Percentiles rank a stretch among this genome's conserved stretches.
These are phyloP conservation scores for Unio pictorum DNA, from an alignment of 2,888 invertebrate species.

Conservation along the genomic window DNA sequence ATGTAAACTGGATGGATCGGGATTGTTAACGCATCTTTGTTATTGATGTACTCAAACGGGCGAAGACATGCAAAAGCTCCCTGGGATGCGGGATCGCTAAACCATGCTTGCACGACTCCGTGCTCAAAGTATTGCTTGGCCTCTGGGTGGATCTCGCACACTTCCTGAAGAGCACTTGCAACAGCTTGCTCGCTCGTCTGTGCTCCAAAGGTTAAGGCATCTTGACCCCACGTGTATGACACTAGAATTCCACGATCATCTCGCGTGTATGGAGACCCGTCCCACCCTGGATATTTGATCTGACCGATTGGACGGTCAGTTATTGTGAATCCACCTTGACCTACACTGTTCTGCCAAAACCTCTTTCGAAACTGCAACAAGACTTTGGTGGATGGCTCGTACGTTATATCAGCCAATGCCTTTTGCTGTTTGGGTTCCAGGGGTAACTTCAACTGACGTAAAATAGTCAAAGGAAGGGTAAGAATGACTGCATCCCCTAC, in stretches of 20 bases:
- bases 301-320: conserved; percentile 19
- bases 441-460: conserved; percentile 25
- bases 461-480: conserved; percentile 22
- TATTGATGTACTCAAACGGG: conserved; percentile 22
- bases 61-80: conserved; percentile 17
- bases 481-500: conserved; percentile 28
- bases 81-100: conserved; percentile 21
- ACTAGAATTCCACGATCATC: conserved; percentile 23
- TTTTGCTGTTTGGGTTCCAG: not conserved
- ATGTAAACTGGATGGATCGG: conserved; percentile 20
- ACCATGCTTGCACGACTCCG: conserved; percentile 33
- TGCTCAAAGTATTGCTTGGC: conserved; percentile 25
- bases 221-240: conserved; percentile 22
- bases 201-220: conserved; percentile 22
- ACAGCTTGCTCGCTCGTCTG: conserved; percentile 18
- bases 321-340: conserved; percentile 22
- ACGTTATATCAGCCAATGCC: conserved; percentile 15
- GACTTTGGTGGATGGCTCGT: conserved; percentile 23
- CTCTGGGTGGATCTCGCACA: conserved; percentile 27
- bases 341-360: conserved; percentile 29
- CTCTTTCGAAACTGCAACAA: conserved; percentile 23
- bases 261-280: conserved; percentile 7
- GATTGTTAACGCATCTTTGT: conserved; percentile 10
- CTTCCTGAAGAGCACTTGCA: conserved; percentile 21
- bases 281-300: conserved; percentile 16